Percentiles rank a stretch among this genome's conserved stretches.
Evolutionary conservation across 2,888 invertebrate genomes (phyloP).

Genomic region (Apamea sordens): DNA sequence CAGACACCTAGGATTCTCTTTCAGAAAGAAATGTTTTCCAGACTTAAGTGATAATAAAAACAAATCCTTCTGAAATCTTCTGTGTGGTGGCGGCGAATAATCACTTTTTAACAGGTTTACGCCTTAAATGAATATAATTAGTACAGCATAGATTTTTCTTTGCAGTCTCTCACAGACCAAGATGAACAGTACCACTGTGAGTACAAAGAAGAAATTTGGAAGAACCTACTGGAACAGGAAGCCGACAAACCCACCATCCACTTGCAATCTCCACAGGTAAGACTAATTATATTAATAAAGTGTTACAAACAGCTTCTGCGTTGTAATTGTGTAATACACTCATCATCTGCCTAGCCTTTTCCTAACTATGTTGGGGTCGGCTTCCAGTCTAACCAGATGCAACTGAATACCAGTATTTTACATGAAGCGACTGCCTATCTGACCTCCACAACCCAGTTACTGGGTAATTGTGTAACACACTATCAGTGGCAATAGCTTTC

Average conservation of each 20-base stretch:
- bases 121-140: neutral
- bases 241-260: slow-evolving; percentile 83
- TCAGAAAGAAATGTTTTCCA: neutral
- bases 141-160: slow-evolving; percentile 48
- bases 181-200: slow-evolving; percentile 85
- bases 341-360: no score
- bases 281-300: neutral
- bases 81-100: neutral
- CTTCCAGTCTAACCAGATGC: no score
- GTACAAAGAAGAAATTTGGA: slow-evolving; percentile 87
- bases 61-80: no score
- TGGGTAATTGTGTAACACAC: no score
- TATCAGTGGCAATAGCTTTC: no score
- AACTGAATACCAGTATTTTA: no score
- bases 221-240: slow-evolving; percentile 84
- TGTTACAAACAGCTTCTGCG: no score
- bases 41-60: neutral
- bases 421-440: no score
- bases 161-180: slow-evolving; percentile 79
- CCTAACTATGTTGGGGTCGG: no score
- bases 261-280: slow-evolving; percentile 88
- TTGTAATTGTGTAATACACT: no score
- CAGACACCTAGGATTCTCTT: neutral
- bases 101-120: neutral
- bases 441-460: no score